phyloP scores from a whole-genome alignment of 2,888 invertebrate genomes.

The Acheta domesticus region DNA sequence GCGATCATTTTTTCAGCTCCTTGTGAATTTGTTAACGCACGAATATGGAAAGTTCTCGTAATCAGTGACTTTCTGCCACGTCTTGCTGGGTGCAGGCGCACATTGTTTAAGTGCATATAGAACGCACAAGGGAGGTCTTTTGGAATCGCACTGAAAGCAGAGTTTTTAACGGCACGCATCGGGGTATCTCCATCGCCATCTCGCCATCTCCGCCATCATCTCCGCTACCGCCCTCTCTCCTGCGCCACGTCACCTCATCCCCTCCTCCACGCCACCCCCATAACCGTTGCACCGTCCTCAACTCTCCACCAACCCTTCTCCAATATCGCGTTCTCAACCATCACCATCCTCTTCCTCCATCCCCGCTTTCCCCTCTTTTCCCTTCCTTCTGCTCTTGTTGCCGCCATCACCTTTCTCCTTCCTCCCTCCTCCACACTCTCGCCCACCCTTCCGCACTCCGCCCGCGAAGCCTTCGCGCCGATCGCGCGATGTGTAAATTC shows the following conservation, averaged over 20 bases:
- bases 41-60: too few species aligned
- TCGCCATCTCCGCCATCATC: too few species aligned
- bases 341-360: background rate
- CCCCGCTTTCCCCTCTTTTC: background rate
- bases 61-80: background rate
- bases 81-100: background rate
- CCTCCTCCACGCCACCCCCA: background rate
- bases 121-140: too few species aligned
- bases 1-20: too few species aligned
- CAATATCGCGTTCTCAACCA: background rate
- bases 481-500: slow-evolving; percentile 30
- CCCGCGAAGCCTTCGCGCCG: background rate
- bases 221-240: background rate
- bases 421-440: background rate
- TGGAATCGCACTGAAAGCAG: too few species aligned
- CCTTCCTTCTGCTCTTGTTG: background rate
- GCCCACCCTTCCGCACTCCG: background rate
- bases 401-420: background rate
- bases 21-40: too few species aligned
- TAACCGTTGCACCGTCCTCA: background rate
- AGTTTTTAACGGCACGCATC: too few species aligned
- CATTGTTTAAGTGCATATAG: too few species aligned
- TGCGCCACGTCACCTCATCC: background rate
- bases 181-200: too few species aligned
- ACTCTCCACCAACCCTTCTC: background rate